Base-by-base conservation (phyloP, 2,113 vertebrate genomes). In the Rhabdomys dilectus region DNA sequence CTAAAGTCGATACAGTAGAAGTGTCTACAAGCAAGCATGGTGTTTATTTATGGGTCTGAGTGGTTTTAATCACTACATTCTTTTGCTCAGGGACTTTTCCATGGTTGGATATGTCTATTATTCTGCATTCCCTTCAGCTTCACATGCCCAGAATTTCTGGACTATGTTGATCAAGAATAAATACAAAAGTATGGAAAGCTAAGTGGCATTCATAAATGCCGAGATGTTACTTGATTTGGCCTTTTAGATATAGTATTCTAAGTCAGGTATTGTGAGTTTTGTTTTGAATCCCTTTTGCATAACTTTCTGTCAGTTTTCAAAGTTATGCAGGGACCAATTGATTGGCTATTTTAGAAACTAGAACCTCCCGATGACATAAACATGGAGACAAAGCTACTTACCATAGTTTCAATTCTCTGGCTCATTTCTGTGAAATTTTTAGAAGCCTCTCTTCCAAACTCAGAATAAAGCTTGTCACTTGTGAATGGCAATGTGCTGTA, bases 381-480 rank as follows among this genome's bases (percentile, higher is more conserved):
- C 88, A 34, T 88, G 0, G 16, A 68, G 48, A 3, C 29, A 3
- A 48, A 92, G 29, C 2, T 66, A 24, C 96, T 98, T 95, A 98
- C 97, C 96, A 98, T 97, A 12, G 87, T 95, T 88, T 98, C 98
- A 94, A 98, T 97, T 97, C 75, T 97, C 36, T 96, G 96, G 70
- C 98, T 97, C 97, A 98, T 97, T 95, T 98, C 94, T 89, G 97
- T 98, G 93, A 98, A 98, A 89, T 97, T 96, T 94, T 95, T 92
- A 76, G 98, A 97, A 94, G 96, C 97, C 45, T 98, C 98, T 96
- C 24, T 97, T 95, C 89, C 96, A 92, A 98, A 98, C 1, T 98
- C 97, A 62, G 56, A 80, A 96, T 97, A 98, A 0, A 96, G 24
- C 91, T 96, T 89, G 45, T 98, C 78, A 93, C 96, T 98, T 91